A percentile compares a stretch with the other conserved stretches of the same genome.
These are phyloP conservation scores for Psilopogon haemacephalus DNA, from an alignment of 2,113 vertebrate genomes.

Conservation along the genomic window DNA sequence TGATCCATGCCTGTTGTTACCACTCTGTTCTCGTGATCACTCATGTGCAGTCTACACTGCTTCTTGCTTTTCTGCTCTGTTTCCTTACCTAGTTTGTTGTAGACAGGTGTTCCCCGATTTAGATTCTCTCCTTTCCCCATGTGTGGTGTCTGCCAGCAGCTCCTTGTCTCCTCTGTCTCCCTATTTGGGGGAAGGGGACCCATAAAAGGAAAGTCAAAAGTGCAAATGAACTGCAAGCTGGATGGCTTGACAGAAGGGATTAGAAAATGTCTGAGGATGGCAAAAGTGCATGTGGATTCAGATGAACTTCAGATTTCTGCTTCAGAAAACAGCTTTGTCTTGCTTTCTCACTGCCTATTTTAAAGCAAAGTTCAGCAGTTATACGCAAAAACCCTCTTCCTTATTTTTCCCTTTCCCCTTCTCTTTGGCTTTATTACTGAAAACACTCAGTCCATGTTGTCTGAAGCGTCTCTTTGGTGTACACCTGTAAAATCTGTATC, in stretches of 20 bases:
- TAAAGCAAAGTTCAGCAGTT: neutral
- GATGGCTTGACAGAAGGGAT: neutral
- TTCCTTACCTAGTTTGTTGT: neutral
- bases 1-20: neutral
- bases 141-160: neutral
- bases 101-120: neutral
- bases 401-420: neutral
- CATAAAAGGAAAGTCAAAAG: neutral
- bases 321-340: conserved; percentile 1
- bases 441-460: neutral
- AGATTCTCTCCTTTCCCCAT: neutral
- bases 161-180: neutral
- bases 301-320: conserved; percentile 16
- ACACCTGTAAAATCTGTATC: neutral
- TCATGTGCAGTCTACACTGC: neutral
- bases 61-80: neutral
- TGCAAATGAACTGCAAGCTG: neutral
- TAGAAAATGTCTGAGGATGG: neutral
- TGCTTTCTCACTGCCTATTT: neutral
- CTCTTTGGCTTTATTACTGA: neutral
- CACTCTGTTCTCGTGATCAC: neutral
- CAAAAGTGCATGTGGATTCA: neutral
- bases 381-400: neutral
- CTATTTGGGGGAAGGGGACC: neutral
- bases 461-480: neutral